Evolutionary conservation across 2,888 invertebrate genomes (phyloP).

Genomic region (Plemyria rubiginata): DNA sequence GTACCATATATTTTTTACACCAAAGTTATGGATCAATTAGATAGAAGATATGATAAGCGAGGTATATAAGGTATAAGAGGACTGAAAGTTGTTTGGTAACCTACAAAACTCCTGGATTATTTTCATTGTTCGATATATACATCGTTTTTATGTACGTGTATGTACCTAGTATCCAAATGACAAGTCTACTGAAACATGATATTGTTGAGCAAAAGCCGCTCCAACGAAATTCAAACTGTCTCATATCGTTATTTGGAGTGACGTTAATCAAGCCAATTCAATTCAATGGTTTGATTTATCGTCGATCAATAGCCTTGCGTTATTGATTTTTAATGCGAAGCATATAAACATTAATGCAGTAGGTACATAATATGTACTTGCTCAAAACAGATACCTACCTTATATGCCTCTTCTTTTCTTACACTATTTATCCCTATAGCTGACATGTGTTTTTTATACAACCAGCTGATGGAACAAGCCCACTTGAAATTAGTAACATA

Average conservation of each 20-base stretch:
- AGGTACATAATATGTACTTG: not conserved
- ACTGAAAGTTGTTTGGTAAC: no score
- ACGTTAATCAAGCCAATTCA: conserved; percentile 60
- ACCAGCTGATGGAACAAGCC: no score
- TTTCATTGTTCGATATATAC: no score
- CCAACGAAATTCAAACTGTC: conserved; percentile 52
- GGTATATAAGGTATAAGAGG: not conserved
- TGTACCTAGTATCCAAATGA: no score
- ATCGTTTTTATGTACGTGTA: no score
- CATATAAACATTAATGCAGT: not conserved
- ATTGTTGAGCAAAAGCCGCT: conserved; percentile 40
- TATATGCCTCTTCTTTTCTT: not conserved
- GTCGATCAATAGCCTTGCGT: conserved; percentile 38
- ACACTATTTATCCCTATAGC: not conserved
- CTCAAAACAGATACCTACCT: not conserved
- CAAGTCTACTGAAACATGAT: conserved; percentile 33
- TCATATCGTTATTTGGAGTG: conserved; percentile 64
- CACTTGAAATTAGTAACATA: no score
- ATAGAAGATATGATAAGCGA: no score
- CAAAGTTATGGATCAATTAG: no score
- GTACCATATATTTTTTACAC: no score
- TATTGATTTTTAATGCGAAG: conserved; percentile 6
- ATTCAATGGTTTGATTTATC: conserved; percentile 57
- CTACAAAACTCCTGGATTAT: no score
- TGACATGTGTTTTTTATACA: no score